These are phyloP conservation scores for Sebastolobus alascanus DNA, from an alignment of 2,797 vertebrate genomes.

Conservation along the genomic window DNA sequence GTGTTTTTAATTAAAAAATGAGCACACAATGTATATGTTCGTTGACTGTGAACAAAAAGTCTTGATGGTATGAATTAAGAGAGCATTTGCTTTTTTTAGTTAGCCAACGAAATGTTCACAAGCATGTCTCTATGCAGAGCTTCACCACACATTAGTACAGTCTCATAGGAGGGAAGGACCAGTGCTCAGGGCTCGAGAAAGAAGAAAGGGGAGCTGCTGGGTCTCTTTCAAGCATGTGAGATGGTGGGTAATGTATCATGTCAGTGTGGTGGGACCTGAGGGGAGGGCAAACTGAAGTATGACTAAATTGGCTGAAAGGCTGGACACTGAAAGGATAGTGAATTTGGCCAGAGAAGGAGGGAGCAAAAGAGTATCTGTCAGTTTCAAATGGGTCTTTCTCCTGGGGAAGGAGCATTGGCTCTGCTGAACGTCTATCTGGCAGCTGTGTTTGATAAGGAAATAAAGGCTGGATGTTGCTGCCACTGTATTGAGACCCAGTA, in stretches of 20 bases:
- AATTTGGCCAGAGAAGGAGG: slow-evolving; percentile 41
- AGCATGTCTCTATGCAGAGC: slow-evolving; percentile 3
- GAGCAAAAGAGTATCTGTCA: slow-evolving; percentile 26
- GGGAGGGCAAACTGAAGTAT: slow-evolving; percentile 30
- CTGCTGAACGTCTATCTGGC: slow-evolving; percentile 25
- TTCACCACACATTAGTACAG: slow-evolving; percentile 72
- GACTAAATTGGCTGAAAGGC: slow-evolving; percentile 59
- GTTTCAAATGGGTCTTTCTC: slow-evolving; percentile 40
- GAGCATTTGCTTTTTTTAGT: background rate
- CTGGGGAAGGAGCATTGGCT: slow-evolving; percentile 24
- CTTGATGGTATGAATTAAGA: slow-evolving; percentile 23
- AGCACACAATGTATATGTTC: slow-evolving; percentile 15
- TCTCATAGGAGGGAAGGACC: slow-evolving; percentile 84
- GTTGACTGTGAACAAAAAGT: slow-evolving; percentile 23
- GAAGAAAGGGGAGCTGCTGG: slow-evolving; percentile 41
- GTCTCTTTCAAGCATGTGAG: slow-evolving; percentile 69
- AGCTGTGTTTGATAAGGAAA: slow-evolving; percentile 37
- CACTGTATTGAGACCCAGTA: background rate
- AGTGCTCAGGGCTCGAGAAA: slow-evolving; percentile 72
- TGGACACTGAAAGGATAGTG: slow-evolving; percentile 43
- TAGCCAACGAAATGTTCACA: background rate
- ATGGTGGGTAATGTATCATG: slow-evolving; percentile 69
- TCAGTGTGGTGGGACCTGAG: slow-evolving; percentile 42
- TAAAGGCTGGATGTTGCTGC: slow-evolving; percentile 20
- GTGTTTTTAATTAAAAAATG: slow-evolving; percentile 33